Evolutionary conservation across 1,140 invertebrate genomes (phyloP).

Genomic region (Aplysia californica): DNA sequence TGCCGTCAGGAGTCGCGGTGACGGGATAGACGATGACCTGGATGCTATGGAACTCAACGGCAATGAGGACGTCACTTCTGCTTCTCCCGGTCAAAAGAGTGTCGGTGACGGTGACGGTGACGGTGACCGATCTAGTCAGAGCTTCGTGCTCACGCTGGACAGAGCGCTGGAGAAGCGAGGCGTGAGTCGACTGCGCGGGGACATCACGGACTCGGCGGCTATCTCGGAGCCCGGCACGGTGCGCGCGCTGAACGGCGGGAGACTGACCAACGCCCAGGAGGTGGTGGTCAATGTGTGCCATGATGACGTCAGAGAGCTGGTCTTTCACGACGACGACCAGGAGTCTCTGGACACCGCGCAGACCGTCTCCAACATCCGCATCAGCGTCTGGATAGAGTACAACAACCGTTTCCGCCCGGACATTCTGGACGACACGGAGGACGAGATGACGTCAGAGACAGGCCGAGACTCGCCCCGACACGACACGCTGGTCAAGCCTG

Average conservation of each 20-base stretch:
- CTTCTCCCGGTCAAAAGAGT: neutral
- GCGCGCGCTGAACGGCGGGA: slow-evolving; percentile 10
- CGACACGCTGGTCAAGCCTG: neutral
- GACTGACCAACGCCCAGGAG: slow-evolving; percentile 23
- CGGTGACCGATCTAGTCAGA: neutral
- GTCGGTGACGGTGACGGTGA: neutral
- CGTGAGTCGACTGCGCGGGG: slow-evolving; percentile 9
- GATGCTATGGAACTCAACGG: neutral
- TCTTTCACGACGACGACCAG: slow-evolving; percentile 28
- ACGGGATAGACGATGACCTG: neutral
- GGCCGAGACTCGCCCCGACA: neutral
- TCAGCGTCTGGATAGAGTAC: slow-evolving; percentile 25
- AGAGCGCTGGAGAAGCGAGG: neutral
- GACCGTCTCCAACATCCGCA: slow-evolving; percentile 6
- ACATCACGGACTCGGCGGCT: slow-evolving; percentile 6
- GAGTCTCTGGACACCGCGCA: slow-evolving; percentile 12
- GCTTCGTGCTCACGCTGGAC: slow-evolving; percentile 23
- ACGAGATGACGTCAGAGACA: neutral
- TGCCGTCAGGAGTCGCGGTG: neutral
- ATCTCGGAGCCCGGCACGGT: slow-evolving; percentile 4
- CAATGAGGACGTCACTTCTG: neutral
- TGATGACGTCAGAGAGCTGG: slow-evolving; percentile 15
- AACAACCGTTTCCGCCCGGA: slow-evolving; percentile 13
- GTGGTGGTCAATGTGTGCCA: slow-evolving; percentile 27
- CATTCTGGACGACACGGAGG: neutral